Base-by-base conservation (phyloP, 2,888 invertebrate genomes). In the Nephrotoma guestfalica region DNA sequence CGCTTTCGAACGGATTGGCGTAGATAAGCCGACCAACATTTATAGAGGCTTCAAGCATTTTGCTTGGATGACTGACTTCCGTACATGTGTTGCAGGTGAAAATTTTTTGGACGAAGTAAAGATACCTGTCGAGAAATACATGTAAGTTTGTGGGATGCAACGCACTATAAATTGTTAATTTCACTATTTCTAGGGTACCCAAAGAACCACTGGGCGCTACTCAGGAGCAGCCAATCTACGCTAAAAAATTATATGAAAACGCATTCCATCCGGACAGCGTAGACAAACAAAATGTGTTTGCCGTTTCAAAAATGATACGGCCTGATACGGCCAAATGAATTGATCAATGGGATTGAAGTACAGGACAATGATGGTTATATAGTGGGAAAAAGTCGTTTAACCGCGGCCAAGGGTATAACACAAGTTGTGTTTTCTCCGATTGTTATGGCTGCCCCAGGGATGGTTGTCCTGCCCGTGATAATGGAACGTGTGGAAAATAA, bases 261-360 rank as follows among this genome's bases (percentile, higher is more conserved):
- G 96, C 97, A 0, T 98, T 97, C 91, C 97, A 98, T 91, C 98
- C 98, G 0, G 97, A 98, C 91, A 95, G 96, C 87, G 97, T 97
- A 0, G 97, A 97, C 88, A 93, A 96, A 88, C 97, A 97, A 92
- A 97, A 97, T 93, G 95, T 97, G 86, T 96, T 96, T n/a, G n/a
- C n/a, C n/a, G n/a, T n/a, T n/a, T n/a, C n/a, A n/a, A n/a, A n/a
- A n/a, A n/a, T n/a, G n/a, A n/a, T n/a, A n/a, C 88, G 98, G 98
- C 0, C 93, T 98, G 86, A 98, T 98, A 97, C 93, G 98, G 88
- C 97, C 97, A 91, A 96, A 95, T 89, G 97, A 97, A 91, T 93
- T 97, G 13, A 88, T 94, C 0, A 91, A 94, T 87, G 94, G 98
- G 51, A 93, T 98, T 86, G 96, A 97, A 87, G 94, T 97, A 5